Evolutionary conservation across 2,113 vertebrate genomes (phyloP).

Genomic region (Cairina moschata): DNA sequence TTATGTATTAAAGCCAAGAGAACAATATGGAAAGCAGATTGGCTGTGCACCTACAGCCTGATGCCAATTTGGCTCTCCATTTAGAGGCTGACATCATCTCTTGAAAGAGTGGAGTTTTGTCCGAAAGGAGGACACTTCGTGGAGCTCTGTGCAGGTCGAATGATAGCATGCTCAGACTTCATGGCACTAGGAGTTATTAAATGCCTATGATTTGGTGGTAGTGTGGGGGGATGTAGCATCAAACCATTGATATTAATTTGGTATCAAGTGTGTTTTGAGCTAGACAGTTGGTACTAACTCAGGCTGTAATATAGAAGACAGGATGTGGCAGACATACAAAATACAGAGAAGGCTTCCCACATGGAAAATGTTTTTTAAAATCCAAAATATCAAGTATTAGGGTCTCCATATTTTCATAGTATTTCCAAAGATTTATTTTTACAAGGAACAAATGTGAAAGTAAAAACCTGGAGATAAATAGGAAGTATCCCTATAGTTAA

Average conservation of each 20-base stretch:
- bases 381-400: not conserved
- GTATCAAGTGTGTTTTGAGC: not conserved
- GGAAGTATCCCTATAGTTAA: not conserved
- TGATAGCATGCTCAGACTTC: not conserved
- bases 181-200: not conserved
- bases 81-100: conserved; percentile 42
- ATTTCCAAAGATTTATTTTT: not conserved
- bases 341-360: not conserved
- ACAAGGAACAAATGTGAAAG: not conserved
- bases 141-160: not conserved
- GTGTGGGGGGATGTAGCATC: not conserved
- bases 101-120: conserved; percentile 8
- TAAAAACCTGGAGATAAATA: not conserved
- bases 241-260: not conserved
- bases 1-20: conserved; percentile 33
- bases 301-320: not conserved
- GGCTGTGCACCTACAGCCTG: not conserved
- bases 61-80: conserved; percentile 15
- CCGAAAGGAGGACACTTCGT: not conserved
- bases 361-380: not conserved
- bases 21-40: conserved; percentile 59
- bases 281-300: not conserved
- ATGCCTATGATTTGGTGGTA: not conserved
- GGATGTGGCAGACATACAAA: not conserved
- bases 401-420: not conserved